A percentile compares a stretch with the other conserved stretches of the same genome.
Evolutionary conservation across 2,888 invertebrate species (phyloP).

Genomic region (Melangyna quadrimaculata): DNA sequence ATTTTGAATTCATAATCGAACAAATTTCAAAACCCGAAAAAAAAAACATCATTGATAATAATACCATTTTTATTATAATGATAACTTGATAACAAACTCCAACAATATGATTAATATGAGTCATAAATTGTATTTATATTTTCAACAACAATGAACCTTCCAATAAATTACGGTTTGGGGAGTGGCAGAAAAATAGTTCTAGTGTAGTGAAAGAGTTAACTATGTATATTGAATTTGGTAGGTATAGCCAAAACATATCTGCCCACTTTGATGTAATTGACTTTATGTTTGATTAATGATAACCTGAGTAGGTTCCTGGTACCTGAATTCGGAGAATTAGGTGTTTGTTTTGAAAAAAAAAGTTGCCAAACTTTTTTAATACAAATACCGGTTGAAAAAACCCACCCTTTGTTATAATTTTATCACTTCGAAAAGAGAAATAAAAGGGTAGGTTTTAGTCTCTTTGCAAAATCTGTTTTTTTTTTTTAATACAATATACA

Average conservation of each 20-base stretch:
- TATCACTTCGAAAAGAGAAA: not conserved
- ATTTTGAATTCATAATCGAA: too few species aligned
- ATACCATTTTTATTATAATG: not conserved
- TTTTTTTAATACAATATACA: not conserved
- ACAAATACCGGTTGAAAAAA: conserved; percentile 43
- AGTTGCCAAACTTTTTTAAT: not conserved
- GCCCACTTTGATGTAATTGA: not conserved
- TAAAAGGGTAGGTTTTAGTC: not conserved
- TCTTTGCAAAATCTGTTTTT: not conserved
- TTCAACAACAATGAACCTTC: not conserved
- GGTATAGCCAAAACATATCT: conserved; percentile 27
- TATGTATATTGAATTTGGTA: conserved; percentile 16
- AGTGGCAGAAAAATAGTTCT: conserved; percentile 35
- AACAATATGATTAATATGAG: conserved; percentile 30
- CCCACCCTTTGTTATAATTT: conserved; percentile 32
- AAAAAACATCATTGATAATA: not conserved
- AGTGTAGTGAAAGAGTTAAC: not conserved
- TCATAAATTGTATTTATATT: conserved; percentile 51
- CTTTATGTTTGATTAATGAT: not conserved
- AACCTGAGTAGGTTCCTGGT: not conserved
- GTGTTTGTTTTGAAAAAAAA: conserved; percentile 2
- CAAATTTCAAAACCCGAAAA: too few species aligned
- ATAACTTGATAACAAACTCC: not conserved
- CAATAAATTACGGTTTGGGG: conserved; percentile 61
- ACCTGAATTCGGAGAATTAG: not conserved